Evolutionary conservation across 2,113 vertebrate genomes (phyloP).

Genomic region (Hydrochoerus hydrochaeris): DNA sequence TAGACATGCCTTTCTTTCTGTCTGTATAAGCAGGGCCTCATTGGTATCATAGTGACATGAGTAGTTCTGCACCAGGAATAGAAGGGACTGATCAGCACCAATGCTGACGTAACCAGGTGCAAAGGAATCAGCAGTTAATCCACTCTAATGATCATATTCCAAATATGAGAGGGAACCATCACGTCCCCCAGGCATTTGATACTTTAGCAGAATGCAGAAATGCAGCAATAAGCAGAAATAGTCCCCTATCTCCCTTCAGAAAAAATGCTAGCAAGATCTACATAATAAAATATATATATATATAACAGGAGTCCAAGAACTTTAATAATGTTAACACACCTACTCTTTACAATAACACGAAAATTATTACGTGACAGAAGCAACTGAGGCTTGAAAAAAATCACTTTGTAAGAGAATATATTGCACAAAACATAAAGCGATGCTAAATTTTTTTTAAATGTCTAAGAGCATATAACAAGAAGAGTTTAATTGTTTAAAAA

Average conservation of each 20-base stretch:
- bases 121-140: not conserved
- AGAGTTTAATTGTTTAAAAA: not conserved
- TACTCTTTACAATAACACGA: constrained; percentile 15
- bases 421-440: constrained; percentile 48
- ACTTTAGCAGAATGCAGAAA: not conserved
- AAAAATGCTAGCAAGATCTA: not conserved
- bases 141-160: not conserved
- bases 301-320: not conserved
- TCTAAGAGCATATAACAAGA: not conserved
- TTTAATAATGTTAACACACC: constrained; percentile 37
- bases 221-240: not conserved
- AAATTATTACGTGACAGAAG: not conserved
- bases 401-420: not conserved
- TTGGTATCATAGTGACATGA: not conserved
- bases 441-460: not conserved
- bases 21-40: not conserved
- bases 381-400: not conserved
- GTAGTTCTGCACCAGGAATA: not conserved
- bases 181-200: not conserved
- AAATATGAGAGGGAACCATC: not conserved
- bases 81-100: not conserved
- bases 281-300: constrained; percentile 9
- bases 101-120: not conserved
- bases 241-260: not conserved
- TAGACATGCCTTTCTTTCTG: not conserved